Evolutionary conservation across 1,140 invertebrate species (phyloP).

Genomic region (Muscidifurax raptorellus): DNA sequence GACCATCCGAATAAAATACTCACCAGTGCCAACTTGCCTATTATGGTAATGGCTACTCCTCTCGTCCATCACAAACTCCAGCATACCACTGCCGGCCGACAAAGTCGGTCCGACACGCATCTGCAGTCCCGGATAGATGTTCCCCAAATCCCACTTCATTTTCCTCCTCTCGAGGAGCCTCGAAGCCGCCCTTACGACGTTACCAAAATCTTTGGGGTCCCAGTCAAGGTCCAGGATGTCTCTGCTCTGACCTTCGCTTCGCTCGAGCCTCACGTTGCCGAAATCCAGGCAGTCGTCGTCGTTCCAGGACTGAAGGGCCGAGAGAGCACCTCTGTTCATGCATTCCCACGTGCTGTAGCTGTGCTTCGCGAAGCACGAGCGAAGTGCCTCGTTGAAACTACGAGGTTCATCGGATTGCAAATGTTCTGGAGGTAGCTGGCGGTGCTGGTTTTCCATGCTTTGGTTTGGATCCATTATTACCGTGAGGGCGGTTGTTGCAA

Average conservation of each 20-base stretch:
- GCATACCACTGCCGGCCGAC: slow-evolving; percentile 77
- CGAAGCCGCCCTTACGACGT: slow-evolving; percentile 82
- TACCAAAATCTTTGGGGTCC: slow-evolving; percentile 84
- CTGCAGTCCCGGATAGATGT: slow-evolving; percentile 81
- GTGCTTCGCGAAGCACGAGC: slow-evolving; percentile 62
- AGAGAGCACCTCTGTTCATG: slow-evolving; percentile 81
- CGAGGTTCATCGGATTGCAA: slow-evolving; percentile 53
- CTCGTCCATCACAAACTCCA: slow-evolving; percentile 84
- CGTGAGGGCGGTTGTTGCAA: slow-evolving; percentile 61
- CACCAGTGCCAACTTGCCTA: slow-evolving; percentile 68
- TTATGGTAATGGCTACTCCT: slow-evolving; percentile 66
- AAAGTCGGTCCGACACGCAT: slow-evolving; percentile 82
- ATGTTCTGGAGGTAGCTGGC: slow-evolving; percentile 16
- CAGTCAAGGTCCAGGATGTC: slow-evolving; percentile 77
- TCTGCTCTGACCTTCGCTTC: slow-evolving; percentile 63
- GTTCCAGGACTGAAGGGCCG: slow-evolving; percentile 80
- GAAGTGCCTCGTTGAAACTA: slow-evolving; percentile 62
- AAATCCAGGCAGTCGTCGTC: slow-evolving; percentile 81
- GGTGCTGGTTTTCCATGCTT: not conserved
- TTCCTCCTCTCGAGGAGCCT: slow-evolving; percentile 82
- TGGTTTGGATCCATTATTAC: slow-evolving; percentile 64
- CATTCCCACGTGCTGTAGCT: slow-evolving; percentile 74
- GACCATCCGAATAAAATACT: slow-evolving; percentile 24
- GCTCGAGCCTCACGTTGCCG: slow-evolving; percentile 66
- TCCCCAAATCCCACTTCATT: slow-evolving; percentile 83